A percentile compares a stretch with the other conserved stretches of the same genome.
Evolutionary conservation across 2,113 vertebrate species (phyloP).

Genomic region (Heloderma charlesbogerti): DNA sequence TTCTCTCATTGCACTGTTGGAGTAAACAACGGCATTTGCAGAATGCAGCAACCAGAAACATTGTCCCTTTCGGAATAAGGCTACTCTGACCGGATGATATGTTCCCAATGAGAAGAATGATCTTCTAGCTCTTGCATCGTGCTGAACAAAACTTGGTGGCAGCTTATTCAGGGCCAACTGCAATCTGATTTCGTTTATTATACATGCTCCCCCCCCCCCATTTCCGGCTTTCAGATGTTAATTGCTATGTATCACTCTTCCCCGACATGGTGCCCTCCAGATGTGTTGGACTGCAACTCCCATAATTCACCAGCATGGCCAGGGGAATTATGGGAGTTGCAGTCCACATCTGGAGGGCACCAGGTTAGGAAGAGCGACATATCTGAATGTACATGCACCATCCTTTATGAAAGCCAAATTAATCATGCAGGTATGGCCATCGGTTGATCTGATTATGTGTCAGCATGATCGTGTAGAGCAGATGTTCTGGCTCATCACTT

Average conservation of each 20-base stretch:
- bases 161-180: neutral
- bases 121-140: neutral
- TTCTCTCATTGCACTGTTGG: neutral
- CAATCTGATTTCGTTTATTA: neutral
- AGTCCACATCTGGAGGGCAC: too few relatives aligned
- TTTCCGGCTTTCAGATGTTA: slow-evolving; percentile 6
- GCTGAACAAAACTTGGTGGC: neutral
- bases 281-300: too few relatives aligned
- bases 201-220: neutral
- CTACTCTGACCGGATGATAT: neutral
- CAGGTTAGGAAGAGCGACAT: too few relatives aligned
- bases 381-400: neutral
- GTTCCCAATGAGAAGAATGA: neutral
- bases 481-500: neutral
- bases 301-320: too few relatives aligned
- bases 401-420: neutral
- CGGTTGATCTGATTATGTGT: neutral
- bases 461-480: neutral
- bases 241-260: neutral
- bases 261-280: too few relatives aligned
- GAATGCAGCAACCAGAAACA: neutral
- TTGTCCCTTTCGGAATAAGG: neutral
- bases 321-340: too few relatives aligned
- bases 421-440: neutral
- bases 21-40: neutral